A percentile compares a stretch with the other conserved stretches of the same genome.
These are phyloP conservation scores for Volucella zonaria DNA, from an alignment of 2,888 invertebrate species.

Conservation along the genomic window DNA sequence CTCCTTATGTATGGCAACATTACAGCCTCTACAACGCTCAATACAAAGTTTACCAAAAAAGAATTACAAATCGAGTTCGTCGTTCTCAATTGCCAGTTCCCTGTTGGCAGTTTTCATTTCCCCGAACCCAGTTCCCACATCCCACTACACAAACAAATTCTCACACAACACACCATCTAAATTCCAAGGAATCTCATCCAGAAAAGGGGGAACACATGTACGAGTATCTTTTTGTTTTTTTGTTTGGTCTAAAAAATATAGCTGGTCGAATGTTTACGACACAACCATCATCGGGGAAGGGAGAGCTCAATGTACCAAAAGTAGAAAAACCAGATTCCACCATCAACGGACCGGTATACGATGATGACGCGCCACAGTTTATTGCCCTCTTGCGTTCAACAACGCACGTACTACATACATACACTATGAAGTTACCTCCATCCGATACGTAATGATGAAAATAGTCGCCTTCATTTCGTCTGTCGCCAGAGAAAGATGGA, in stretches of 20 bases:
- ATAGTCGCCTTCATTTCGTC: slow-evolving; percentile 39
- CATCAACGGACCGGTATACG: slow-evolving; percentile 53
- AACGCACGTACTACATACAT: slow-evolving; percentile 19
- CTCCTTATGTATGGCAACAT: no score
- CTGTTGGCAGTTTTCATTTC: no score
- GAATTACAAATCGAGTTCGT: no score
- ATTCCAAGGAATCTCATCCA: slow-evolving; percentile 10
- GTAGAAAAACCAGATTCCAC: slow-evolving; percentile 72
- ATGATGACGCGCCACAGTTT: slow-evolving; percentile 76
- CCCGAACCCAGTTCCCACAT: no score
- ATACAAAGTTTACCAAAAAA: no score
- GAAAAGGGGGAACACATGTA: slow-evolving; percentile 16
- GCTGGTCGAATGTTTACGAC: slow-evolving; percentile 13
- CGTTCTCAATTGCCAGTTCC: no score
- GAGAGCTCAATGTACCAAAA: slow-evolving; percentile 68
- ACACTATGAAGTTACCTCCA: not conserved
- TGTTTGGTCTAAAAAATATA: slow-evolving; percentile 58
- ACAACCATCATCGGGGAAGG: slow-evolving; percentile 25
- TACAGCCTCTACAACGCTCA: no score
- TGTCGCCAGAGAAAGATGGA: slow-evolving; percentile 28
- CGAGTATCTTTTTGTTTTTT: not conserved
- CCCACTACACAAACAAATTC: no score
- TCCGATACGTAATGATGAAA: slow-evolving; percentile 35
- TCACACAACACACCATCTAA: not conserved
- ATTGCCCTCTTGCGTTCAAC: slow-evolving; percentile 77